These are phyloP conservation scores for Siderastrea siderea DNA, from an alignment of 92 coral and sea anemone species.

Conservation along the genomic window DNA sequence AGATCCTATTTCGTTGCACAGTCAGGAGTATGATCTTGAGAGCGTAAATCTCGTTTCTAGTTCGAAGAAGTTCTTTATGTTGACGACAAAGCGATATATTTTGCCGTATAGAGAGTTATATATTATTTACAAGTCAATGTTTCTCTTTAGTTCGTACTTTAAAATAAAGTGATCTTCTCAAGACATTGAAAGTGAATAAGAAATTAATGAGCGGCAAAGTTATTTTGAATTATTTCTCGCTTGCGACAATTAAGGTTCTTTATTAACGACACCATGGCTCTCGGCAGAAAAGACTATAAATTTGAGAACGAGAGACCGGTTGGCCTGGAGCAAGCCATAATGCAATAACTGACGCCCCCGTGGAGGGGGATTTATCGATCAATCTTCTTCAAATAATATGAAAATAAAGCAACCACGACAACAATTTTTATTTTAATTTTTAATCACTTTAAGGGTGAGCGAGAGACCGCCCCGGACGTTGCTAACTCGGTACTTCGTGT, in stretches of 20 bases:
- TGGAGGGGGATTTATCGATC: neutral
- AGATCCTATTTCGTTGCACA: neutral
- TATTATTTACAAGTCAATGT: neutral
- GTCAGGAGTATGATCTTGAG: neutral
- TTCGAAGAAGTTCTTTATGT: neutral
- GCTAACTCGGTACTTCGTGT: neutral
- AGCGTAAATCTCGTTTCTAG: neutral
- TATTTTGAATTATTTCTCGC: constrained; percentile 3
- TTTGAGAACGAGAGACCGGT: neutral
- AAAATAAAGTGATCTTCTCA: neutral
- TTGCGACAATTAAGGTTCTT: neutral
- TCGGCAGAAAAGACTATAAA: neutral
- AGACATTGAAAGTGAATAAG: constrained; percentile 2
- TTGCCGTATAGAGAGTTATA: neutral
- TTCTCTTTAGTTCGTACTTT: neutral
- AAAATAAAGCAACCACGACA: neutral
- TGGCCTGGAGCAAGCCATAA: neutral
- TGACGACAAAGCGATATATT: neutral
- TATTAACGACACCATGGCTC: neutral
- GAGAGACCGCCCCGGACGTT: constrained; percentile 35
- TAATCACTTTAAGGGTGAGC: neutral
- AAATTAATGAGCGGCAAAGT: constrained; percentile 22
- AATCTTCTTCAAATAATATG: constrained; percentile 7
- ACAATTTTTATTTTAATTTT: constrained; percentile 16
- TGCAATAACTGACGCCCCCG: neutral